Evolutionary conservation across 2,888 invertebrate genomes (phyloP), one percentile per base, ranked within the genome.

Genomic region (Cephus nigrinus): DNA sequence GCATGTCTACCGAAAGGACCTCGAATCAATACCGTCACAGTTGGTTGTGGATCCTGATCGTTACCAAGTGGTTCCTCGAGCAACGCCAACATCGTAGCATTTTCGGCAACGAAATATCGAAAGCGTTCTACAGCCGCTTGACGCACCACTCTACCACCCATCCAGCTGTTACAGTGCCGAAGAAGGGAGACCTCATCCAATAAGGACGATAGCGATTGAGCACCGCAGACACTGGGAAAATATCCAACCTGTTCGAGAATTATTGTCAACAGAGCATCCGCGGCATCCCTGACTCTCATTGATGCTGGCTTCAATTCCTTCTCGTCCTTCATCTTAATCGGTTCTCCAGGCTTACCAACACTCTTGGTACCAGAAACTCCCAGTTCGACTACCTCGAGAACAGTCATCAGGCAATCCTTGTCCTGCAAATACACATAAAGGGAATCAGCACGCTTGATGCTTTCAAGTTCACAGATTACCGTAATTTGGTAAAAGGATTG

Each of bases 271-370:
- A 99, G 93, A 82, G 97, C 97, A 92, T 99, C 99, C 0, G 99
- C 99, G 0, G 99, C 98, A 92, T 99, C 99, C 79, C 98, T 94
- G 0, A 99, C 99, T 84, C 99, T 93, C 96, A 98, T 97, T 0
- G 99, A 99, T 0, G 98, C 99, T 0, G 99, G 99, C 90, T 98
- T 99, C 80, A 98, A 91, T 92, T 98, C 97, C 90, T 99, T 99
- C 84, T 98, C 98, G 84, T 98, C 98, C 90, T 99, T 99, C 94
- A 97, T 96, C 91, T 97, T 97, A 0, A 97, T 95, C 15, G 96
- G 95, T 88, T 98, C 98, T 11, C 97, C 97, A 0, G 96, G 96
- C 92, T 98, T 98, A 81, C 95, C 95, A 74, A 95, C 93, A 78
- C 96, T 96, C 92, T 98, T 99, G 11, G 97, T 95, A 30, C 99